Evolutionary conservation across 2,797 vertebrate species (phyloP).

Genomic region (Sciurus vulgaris): DNA sequence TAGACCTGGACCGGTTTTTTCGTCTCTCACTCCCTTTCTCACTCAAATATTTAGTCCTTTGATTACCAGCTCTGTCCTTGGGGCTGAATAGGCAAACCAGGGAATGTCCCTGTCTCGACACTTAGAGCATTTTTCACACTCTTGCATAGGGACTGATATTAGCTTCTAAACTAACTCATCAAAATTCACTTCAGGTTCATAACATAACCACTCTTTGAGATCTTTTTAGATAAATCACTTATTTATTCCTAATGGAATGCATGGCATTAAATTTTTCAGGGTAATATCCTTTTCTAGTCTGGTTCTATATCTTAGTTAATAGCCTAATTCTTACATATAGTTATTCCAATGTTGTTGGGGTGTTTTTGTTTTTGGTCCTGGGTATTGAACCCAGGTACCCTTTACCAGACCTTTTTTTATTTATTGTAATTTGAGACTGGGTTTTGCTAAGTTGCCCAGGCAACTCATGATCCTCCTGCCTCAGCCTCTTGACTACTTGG

Average conservation of each 20-base stretch:
- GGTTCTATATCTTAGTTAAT: conserved; percentile 7
- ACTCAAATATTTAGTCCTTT: neutral
- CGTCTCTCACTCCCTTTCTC: neutral
- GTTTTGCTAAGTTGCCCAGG: neutral
- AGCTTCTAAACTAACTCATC: neutral
- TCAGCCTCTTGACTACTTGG: neutral
- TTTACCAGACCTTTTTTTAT: neutral
- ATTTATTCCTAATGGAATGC: neutral
- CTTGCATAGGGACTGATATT: neutral
- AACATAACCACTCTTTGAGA: neutral
- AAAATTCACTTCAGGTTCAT: neutral
- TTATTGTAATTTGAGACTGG: neutral
- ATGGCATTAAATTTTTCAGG: neutral
- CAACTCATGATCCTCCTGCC: neutral
- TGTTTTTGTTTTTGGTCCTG: neutral
- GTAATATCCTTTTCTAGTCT: neutral
- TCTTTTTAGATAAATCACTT: neutral
- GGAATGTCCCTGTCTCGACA: neutral
- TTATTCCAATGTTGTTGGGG: neutral
- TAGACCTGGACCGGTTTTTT: neutral
- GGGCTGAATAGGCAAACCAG: neutral
- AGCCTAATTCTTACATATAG: neutral
- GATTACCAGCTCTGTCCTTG: neutral
- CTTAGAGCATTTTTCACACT: neutral
- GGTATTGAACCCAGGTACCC: neutral